phyloP scores from a whole-genome alignment of 2,113 vertebrate genomes.

The Phaethornis superciliosus region DNA sequence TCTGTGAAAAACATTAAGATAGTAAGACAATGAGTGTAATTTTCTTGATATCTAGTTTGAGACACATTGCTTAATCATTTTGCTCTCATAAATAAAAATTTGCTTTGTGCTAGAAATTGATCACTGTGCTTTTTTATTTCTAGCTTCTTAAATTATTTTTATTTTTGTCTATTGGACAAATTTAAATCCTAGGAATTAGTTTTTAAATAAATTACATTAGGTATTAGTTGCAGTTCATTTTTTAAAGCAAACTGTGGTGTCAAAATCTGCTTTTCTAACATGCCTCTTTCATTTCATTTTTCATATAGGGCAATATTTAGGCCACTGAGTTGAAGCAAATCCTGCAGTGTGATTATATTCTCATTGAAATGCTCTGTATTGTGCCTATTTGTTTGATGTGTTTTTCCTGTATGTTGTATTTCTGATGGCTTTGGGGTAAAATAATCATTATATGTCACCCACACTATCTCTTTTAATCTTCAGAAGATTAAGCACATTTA shows the following conservation, averaged over 20 bases:
- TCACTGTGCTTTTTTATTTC: background rate
- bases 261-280: slow-evolving; percentile 1
- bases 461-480: slow-evolving; percentile 67
- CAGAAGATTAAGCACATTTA: slow-evolving; percentile 64
- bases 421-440: slow-evolving; percentile 47
- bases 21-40: background rate
- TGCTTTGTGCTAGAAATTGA: background rate
- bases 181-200: slow-evolving; percentile 29
- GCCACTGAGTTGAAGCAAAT: slow-evolving; percentile 19
- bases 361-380: slow-evolving; percentile 63
- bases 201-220: background rate
- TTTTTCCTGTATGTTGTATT: slow-evolving; percentile 31
- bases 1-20: background rate
- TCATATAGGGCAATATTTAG: slow-evolving; percentile 22
- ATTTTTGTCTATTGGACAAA: background rate
- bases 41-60: background rate
- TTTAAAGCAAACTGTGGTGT: background rate
- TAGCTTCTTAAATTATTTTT: slow-evolving; percentile 8
- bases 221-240: background rate
- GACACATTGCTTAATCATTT: background rate
- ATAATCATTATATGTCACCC: slow-evolving; percentile 38
- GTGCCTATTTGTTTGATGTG: slow-evolving; percentile 65
- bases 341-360: slow-evolving; percentile 30
- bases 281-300: slow-evolving; percentile 6
- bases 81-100: background rate